A percentile compares a stretch with the other conserved stretches of the same genome.
Evolutionary conservation across 2,113 vertebrate species (phyloP).

Genomic region (Illadopsis cleaveri): DNA sequence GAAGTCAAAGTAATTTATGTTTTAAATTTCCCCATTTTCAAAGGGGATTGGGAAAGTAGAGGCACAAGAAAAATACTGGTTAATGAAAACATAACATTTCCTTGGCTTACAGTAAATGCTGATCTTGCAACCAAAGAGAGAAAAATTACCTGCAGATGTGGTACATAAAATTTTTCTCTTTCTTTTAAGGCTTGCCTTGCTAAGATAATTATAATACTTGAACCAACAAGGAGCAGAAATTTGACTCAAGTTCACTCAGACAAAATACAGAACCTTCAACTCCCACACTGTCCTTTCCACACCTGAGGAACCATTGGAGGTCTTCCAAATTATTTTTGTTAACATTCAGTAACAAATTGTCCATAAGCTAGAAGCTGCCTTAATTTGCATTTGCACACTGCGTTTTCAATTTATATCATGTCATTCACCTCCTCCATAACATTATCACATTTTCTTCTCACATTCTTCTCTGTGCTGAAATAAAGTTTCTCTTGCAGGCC

Average conservation of each 20-base stretch:
- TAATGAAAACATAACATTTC: not conserved
- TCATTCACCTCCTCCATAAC: conserved; percentile 44
- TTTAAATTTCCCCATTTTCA: not conserved
- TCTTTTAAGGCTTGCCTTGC: not conserved
- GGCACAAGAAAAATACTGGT: not conserved
- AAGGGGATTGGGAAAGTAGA: not conserved
- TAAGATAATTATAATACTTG: not conserved
- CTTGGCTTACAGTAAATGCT: not conserved
- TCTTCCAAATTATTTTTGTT: not conserved
- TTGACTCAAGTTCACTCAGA: conserved; percentile 10
- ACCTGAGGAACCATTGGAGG: not conserved
- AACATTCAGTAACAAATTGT: not conserved
- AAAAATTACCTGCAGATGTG: not conserved
- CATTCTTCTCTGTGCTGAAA: conserved; percentile 7
- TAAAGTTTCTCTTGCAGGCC: not conserved
- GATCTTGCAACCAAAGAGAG: not conserved
- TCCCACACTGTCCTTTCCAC: not conserved
- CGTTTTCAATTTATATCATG: not conserved
- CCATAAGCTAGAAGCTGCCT: not conserved
- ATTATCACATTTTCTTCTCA: conserved; percentile 40
- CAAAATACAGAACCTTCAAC: conserved; percentile 32
- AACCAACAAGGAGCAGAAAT: conserved; percentile 9
- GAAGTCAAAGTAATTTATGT: not conserved
- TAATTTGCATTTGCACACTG: conserved; percentile 21
- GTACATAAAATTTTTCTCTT: not conserved